Evolutionary conservation across 2,888 invertebrate genomes (phyloP), one percentile per base, ranked within the genome.

Genomic region (Pheosia gnoma): DNA sequence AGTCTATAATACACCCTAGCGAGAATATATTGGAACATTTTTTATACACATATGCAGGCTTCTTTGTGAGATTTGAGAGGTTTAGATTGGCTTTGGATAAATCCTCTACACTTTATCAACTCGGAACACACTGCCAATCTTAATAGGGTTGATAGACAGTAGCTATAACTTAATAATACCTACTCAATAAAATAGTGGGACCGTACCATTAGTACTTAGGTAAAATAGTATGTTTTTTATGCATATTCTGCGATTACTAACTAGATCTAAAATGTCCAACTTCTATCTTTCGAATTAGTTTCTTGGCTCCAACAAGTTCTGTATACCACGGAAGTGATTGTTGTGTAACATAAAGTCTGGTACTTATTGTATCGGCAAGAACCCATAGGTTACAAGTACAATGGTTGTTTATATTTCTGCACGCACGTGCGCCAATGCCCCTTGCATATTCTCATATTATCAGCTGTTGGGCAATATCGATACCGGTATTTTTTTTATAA

Each of bases 361-460:
- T 47, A n/a, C 47, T 47, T 47, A 47, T 47, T 47, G n/a, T 47
- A n/a, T n/a, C 47, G 47, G 6, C n/a, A 47, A 47, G 11, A 6
- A n/a, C 47, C 47, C 11, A 45, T 9, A 45, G n/a, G 47, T n/a
- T 47, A 9, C 11, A n/a, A 51, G 25, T 25, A 51, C 51, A 51
- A 13, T 51, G 8, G 37, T 11, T 53, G 37, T 53, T 53, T 59
- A 57, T 49, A 52, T 45, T 62, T 10, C 37, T 37, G 56, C 6
- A 53, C 59, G 62, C 64, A 65, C 68, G 68, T 64, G 67, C 67
- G 66, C 62, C 39, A 47, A 61, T 59, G 65, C 61, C 57, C 53
- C 58, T 57, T 66, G 60, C 59, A 60, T 65, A 55, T 62, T 52
- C 60, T 60, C 36, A 37, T 53, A 37, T 53, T 49, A 59, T 59